Conservation (phyloP, 2,888 invertebrate genomes). For the Lumbricus terrestris region DNA sequence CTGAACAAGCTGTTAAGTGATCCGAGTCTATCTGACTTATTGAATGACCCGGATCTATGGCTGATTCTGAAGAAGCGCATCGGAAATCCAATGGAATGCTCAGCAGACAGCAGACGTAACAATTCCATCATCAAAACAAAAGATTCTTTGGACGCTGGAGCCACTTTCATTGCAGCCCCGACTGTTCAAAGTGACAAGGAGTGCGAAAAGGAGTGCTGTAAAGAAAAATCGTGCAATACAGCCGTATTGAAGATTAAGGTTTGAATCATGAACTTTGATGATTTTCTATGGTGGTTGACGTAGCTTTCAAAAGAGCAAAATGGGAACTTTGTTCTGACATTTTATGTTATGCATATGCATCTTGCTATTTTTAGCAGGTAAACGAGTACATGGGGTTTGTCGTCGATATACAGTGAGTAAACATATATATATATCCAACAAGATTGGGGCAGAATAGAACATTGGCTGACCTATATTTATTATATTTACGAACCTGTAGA, state of each 20-base stretch:
- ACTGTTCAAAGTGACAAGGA: neutral
- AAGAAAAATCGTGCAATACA: slow-evolving; percentile 17
- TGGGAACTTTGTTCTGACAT: neutral
- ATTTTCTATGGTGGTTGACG: neutral
- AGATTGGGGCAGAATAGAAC: too few species aligned
- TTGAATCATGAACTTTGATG: neutral
- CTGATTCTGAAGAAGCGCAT: slow-evolving; percentile 6
- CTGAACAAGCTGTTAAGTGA: slow-evolving; percentile 8
- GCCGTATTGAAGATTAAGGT: slow-evolving; percentile 30
- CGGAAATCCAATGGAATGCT: neutral
- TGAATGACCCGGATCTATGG: slow-evolving; percentile 11
- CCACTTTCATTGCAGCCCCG: neutral
- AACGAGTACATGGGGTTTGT: too few species aligned
- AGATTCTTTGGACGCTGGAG: neutral
- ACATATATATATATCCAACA: too few species aligned
- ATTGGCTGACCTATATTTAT: too few species aligned
- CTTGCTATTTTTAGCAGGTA: too few species aligned
- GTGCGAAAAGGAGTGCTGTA: slow-evolving; percentile 26
- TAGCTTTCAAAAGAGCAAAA: neutral
- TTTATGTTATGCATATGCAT: neutral
- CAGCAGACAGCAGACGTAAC: neutral
- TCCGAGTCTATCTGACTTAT: neutral
- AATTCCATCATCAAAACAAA: slow-evolving; percentile 11
- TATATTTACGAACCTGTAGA: too few species aligned
- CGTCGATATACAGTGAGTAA: too few species aligned